Base-by-base conservation (phyloP, 2,888 invertebrate species). In the Apodemia duryi region DNA sequence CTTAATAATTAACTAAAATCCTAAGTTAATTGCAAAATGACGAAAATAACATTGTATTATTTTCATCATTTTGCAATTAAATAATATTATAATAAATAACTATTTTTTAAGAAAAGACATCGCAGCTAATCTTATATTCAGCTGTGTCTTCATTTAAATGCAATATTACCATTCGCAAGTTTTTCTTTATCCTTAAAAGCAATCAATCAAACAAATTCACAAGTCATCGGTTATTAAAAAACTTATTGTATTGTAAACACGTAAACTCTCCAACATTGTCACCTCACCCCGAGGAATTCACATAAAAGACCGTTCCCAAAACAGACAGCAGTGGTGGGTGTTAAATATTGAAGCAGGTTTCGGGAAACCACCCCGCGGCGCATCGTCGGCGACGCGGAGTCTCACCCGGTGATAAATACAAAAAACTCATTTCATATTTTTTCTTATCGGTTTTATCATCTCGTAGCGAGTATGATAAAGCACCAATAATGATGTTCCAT, bases 401-500 rank as follows among this genome's bases (percentile, higher is more conserved):
- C 91, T 91, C 46, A 46, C 91, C 86, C 81, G 82, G 83, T 81
- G 83, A 81, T 75, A 78, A 78, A 80, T 77, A 87, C 89, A 90
- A 90, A 88, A 86, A 75, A 80, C 46, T n/a, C 80, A 78, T 81
- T 83, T 82, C 82, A 81, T 74, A 73, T 84, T 88, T 88, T 88
- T 87, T 83, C 79, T 82, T 72, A 72, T 70, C 75, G 80, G 76
- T 88, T 91, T 90, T 90, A 91, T 84, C 78, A 69, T 76, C 81
- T 85, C 80, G 83, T 82, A 46, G 46, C 46, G 46, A 46, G 46
- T 46, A 90, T 91, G 89, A 90, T 90, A 85, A 88, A 91, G 88
- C 84, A 89, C 86, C 90, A 88, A 91, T 91, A 90, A 89, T 91
- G 90, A 91, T 90, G 91, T 91, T 90, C 85, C 88, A 85, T 89